phyloP scores from a whole-genome alignment of 2,113 vertebrate species.

The Larimichthys polyactis region DNA sequence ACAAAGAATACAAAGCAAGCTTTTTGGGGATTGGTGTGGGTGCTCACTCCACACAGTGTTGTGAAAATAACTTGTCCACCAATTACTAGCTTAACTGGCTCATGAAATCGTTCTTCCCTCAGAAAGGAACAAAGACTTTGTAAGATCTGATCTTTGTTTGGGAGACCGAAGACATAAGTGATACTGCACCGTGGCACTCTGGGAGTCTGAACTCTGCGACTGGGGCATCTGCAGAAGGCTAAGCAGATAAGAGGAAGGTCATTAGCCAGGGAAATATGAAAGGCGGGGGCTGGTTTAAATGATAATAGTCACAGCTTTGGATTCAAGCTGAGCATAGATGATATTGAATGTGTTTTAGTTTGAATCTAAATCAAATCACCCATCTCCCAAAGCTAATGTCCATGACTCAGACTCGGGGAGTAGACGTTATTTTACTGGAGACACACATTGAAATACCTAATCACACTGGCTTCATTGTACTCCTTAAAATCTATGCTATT shows the following conservation, averaged over 20 bases:
- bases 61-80: not conserved
- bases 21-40: not conserved
- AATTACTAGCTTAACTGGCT: not conserved
- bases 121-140: not conserved
- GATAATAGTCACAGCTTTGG: not conserved
- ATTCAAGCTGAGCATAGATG: not conserved
- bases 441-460: not conserved
- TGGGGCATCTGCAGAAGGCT: not conserved
- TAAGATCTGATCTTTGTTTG: not conserved
- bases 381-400: not conserved
- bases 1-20: constrained; percentile 5
- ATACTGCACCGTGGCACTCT: not conserved
- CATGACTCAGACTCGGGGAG: constrained; percentile 5
- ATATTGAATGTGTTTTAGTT: constrained; percentile 3
- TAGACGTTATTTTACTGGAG: not conserved
- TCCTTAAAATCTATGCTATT: not conserved
- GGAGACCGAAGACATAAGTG: not conserved
- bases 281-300: constrained; percentile 4
- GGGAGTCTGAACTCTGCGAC: constrained; percentile 7
- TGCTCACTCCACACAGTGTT: no score
- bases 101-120: not conserved
- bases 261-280: not conserved
- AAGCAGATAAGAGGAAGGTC: constrained; percentile 20
- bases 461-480: not conserved
- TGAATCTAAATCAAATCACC: constrained; percentile 2